Conservation (phyloP, 1,140 invertebrate species). For the Danaus melanippus region DNA sequence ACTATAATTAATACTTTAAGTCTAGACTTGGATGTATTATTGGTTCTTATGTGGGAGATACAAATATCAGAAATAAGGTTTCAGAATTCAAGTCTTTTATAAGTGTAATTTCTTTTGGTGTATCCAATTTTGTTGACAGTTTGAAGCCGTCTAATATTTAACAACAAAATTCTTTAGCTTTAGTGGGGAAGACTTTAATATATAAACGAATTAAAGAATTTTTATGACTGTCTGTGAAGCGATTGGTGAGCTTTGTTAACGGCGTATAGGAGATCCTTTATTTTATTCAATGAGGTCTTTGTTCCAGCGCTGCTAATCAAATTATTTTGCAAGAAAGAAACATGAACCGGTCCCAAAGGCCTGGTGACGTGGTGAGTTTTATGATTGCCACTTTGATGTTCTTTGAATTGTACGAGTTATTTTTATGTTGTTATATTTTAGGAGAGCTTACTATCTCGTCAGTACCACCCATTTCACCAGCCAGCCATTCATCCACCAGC, state of each 20-base stretch:
- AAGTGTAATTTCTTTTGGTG: too few relatives aligned
- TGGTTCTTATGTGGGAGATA: too few relatives aligned
- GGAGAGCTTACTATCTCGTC: conserved; percentile 46
- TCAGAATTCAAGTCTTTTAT: too few relatives aligned
- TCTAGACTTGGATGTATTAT: background rate
- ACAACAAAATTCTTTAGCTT: too few relatives aligned
- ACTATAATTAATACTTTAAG: conserved; percentile 1
- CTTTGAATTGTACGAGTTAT: background rate
- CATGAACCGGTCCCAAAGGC: conserved; percentile 29
- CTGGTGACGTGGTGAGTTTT: conserved; percentile 44
- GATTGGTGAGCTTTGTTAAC: too few relatives aligned
- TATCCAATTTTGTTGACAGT: too few relatives aligned
- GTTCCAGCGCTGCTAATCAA: conserved; percentile 59
- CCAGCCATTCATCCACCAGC: conserved; percentile 49
- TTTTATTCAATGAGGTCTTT: background rate
- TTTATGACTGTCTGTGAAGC: too few relatives aligned
- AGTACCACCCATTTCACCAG: conserved; percentile 62
- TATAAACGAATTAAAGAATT: too few relatives aligned
- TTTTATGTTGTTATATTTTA: conserved; percentile 31
- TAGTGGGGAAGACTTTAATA: conserved; percentile 3
- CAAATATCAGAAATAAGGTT: too few relatives aligned
- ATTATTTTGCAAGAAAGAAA: conserved; percentile 58
- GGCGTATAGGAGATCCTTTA: too few relatives aligned
- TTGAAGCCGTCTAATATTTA: too few relatives aligned
- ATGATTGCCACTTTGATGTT: too few relatives aligned